phyloP scores from a whole-genome alignment of 1,140 invertebrate species.

The Pemphigus obesinymphae region DNA sequence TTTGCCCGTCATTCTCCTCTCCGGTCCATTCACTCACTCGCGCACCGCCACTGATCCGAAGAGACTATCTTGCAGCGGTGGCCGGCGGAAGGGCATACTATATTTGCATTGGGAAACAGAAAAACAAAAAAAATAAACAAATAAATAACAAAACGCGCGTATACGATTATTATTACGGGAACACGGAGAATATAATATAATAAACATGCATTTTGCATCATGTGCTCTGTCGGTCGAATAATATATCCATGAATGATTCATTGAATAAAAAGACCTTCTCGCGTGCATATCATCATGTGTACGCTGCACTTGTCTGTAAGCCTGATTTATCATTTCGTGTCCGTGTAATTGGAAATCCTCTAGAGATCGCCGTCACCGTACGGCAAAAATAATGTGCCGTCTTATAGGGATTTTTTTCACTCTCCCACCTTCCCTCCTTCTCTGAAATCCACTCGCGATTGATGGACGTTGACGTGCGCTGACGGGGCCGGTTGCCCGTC shows the following conservation, averaged over 20 bases:
- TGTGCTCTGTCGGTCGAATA: background rate
- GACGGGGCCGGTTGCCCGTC: background rate
- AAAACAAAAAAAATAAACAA: background rate
- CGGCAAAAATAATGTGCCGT: constrained; percentile 1
- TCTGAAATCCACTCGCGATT: background rate
- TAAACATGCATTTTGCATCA: background rate
- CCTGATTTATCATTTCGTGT: constrained; percentile 17
- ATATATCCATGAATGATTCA: constrained; percentile 12
- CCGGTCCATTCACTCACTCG: background rate
- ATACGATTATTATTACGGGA: background rate
- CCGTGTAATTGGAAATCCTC: constrained; percentile 18
- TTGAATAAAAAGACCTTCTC: background rate
- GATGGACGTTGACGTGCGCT: constrained; percentile 13
- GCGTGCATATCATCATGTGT: background rate
- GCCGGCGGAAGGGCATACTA: too few relatives aligned
- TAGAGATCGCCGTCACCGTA: background rate
- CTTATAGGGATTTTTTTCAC: background rate
- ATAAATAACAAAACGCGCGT: background rate
- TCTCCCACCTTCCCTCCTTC: background rate
- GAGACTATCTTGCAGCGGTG: too few relatives aligned
- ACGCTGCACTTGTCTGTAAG: background rate
- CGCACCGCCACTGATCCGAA: background rate
- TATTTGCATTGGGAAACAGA: too few relatives aligned
- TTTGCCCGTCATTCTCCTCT: background rate
- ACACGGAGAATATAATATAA: background rate